These are phyloP conservation scores for Isichthys henryi DNA, from an alignment of 2,113 vertebrate species.

Conservation along the genomic window DNA sequence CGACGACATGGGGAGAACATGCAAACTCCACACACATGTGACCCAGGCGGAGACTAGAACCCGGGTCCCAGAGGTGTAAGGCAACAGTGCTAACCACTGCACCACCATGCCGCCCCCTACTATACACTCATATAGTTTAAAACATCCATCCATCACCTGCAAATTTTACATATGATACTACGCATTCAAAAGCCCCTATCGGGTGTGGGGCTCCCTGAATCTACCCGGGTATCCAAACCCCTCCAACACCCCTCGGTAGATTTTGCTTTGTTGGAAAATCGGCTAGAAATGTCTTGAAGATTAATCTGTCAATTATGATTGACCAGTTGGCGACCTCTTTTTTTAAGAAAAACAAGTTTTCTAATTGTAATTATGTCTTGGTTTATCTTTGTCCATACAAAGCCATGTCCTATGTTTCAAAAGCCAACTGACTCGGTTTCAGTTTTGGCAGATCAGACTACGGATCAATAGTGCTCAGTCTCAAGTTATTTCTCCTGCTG, in stretches of 20 bases:
- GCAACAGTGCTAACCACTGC: no score
- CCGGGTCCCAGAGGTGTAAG: no score
- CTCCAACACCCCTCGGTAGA: background rate
- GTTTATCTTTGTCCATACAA: background rate
- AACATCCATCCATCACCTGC: no score
- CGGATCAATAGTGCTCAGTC: background rate
- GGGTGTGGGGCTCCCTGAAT: background rate
- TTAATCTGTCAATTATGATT: background rate
- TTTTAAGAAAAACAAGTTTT: background rate
- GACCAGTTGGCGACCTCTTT: background rate
- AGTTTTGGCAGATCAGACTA: background rate
- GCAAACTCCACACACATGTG: no score
- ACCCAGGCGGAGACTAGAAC: no score
- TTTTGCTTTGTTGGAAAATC: background rate
- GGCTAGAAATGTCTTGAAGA: background rate
- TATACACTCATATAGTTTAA: no score
- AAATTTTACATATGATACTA: background rate
- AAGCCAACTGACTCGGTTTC: background rate
- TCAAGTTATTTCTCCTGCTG: background rate
- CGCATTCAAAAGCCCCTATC: background rate
- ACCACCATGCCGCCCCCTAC: no score
- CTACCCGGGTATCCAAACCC: background rate
- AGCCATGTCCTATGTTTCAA: background rate
- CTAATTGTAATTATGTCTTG: background rate
- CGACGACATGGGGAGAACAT: no score